Percentiles rank a stretch among this genome's conserved stretches.
Evolutionary conservation across 2,888 invertebrate genomes (phyloP).

Genomic region (Steinernema scapterisci): DNA sequence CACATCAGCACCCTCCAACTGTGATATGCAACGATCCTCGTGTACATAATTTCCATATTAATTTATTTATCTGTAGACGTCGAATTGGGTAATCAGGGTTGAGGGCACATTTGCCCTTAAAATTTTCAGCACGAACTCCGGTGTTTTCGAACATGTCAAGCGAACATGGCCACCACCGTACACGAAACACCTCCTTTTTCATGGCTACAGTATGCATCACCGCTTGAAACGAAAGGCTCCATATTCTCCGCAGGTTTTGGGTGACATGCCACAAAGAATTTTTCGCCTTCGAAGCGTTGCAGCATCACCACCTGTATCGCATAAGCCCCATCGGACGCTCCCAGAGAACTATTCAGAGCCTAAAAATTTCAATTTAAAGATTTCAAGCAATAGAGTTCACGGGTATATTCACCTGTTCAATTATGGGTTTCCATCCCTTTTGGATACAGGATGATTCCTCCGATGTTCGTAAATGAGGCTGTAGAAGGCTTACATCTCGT

Average conservation of each 20-base stretch:
- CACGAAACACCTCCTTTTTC: constrained; percentile 34
- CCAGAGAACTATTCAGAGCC: background rate
- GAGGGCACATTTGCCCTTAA: too few species aligned
- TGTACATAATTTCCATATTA: too few species aligned
- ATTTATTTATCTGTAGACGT: background rate
- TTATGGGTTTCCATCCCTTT: background rate
- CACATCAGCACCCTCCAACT: background rate
- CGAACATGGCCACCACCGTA: constrained; percentile 25
- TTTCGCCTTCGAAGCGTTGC: constrained; percentile 11
- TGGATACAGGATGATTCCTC: background rate
- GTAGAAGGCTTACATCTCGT: background rate
- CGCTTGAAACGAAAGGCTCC: constrained; percentile 31
- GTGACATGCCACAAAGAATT: constrained; percentile 1
- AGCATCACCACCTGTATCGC: background rate
- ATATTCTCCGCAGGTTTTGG: background rate
- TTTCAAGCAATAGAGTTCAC: too few species aligned
- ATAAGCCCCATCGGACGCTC: background rate
- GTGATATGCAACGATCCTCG: too few species aligned
- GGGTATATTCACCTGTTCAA: background rate
- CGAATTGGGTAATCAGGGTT: background rate
- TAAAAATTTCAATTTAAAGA: background rate
- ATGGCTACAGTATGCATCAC: constrained; percentile 36
- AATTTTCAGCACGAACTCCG: background rate
- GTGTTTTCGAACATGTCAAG: background rate
- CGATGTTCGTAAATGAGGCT: background rate